These are phyloP conservation scores for Limnephilus marmoratus DNA, from an alignment of 2,888 invertebrate species.

Conservation along the genomic window DNA sequence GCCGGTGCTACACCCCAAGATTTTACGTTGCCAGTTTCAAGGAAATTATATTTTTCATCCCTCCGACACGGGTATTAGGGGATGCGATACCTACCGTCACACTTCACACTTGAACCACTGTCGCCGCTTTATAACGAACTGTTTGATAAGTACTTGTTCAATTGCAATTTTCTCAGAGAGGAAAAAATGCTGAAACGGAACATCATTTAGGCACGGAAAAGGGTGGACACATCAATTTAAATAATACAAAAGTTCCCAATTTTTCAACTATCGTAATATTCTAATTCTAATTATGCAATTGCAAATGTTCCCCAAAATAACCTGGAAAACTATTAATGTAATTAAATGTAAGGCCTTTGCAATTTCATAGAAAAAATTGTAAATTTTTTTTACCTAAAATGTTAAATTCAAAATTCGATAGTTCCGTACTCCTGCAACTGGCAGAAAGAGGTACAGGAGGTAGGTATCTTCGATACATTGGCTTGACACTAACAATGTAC, in stretches of 20 bases:
- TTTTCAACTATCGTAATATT: neutral
- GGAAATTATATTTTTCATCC: slow-evolving; percentile 54
- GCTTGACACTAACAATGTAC: no score
- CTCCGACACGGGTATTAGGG: slow-evolving; percentile 45
- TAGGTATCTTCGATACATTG: no score
- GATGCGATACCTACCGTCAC: neutral
- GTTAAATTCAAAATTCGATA: no score
- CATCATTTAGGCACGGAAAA: neutral
- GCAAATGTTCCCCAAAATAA: no score
- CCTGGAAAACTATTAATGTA: no score
- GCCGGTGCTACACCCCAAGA: slow-evolving; percentile 19
- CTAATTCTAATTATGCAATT: no score
- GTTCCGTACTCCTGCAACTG: no score
- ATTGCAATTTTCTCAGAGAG: neutral
- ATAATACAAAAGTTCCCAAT: neutral
- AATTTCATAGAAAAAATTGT: no score
- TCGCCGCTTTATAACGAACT: slow-evolving; percentile 46
- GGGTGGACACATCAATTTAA: neutral
- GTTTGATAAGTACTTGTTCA: slow-evolving; percentile 1
- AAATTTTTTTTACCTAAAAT: no score
- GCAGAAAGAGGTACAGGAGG: no score
- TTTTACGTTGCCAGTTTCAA: slow-evolving; percentile 34
- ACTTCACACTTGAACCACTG: slow-evolving; percentile 32
- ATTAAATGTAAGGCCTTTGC: no score
- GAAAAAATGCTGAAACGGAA: neutral